These are phyloP conservation scores for Plecturocebus donacophilus DNA, from an alignment of 2,113 vertebrate genomes.

Conservation along the genomic window DNA sequence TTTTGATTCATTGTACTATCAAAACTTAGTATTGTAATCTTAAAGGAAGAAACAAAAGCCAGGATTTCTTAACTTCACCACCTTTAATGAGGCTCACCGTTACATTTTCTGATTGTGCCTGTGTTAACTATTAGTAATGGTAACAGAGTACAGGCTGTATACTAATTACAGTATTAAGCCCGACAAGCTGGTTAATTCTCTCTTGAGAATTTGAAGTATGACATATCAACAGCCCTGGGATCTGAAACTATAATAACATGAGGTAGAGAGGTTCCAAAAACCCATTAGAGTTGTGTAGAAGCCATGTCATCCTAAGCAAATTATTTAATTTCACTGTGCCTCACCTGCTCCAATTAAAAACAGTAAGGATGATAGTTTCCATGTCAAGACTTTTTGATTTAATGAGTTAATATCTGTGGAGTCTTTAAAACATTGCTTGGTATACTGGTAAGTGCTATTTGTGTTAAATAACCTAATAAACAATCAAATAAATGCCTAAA, in stretches of 20 bases:
- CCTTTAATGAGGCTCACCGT: not conserved
- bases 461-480: not conserved
- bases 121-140: not conserved
- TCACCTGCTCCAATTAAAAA: not conserved
- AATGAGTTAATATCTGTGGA: not conserved
- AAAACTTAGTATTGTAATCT: not conserved
- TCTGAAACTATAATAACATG: not conserved
- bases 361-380: not conserved
- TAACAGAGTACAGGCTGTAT: not conserved
- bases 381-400: not conserved
- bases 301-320: not conserved
- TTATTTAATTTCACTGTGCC: not conserved
- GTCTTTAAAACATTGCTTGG: not conserved
- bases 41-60: not conserved
- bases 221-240: not conserved
- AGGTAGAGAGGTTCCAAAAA: not conserved
- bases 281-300: not conserved
- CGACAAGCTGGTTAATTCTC: not conserved
- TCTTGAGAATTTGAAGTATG: conserved; percentile 9
- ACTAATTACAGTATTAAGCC: not conserved
- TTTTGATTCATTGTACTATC: not conserved
- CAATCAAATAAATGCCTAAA: not conserved
- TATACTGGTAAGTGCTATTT: not conserved
- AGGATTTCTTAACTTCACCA: not conserved
- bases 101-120: not conserved